Percentiles rank a stretch among this genome's conserved stretches.
phyloP scores from a whole-genome alignment of 2,797 vertebrate genomes.

The Serranus cabrilla region DNA sequence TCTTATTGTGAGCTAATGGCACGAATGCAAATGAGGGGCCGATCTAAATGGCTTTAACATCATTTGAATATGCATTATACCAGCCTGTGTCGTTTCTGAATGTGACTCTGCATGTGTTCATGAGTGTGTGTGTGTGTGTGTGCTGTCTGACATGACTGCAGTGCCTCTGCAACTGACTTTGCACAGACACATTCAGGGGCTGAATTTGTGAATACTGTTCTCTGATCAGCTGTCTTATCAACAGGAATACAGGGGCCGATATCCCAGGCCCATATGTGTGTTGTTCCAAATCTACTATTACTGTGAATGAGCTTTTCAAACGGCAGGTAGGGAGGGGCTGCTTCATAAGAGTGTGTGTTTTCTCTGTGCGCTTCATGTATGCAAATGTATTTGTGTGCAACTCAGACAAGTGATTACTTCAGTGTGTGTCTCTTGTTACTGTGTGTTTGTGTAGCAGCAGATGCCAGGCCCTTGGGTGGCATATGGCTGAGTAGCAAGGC shows the following conservation, averaged over 20 bases:
- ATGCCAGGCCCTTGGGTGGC: constrained; percentile 78
- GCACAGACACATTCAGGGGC: constrained; percentile 55
- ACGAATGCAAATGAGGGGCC: constrained; percentile 68
- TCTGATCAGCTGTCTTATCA: constrained; percentile 73
- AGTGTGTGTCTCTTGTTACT: constrained; percentile 45
- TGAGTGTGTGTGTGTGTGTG: background rate
- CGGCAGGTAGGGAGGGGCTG: constrained; percentile 65
- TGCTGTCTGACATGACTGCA: background rate
- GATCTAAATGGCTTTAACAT: constrained; percentile 76
- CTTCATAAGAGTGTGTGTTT: constrained; percentile 6
- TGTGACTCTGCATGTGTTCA: constrained; percentile 43
- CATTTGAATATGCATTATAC: constrained; percentile 83
- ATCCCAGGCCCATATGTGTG: constrained; percentile 5
- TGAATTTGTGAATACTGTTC: constrained; percentile 76
- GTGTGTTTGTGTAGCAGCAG: constrained; percentile 71
- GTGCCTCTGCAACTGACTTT: background rate
- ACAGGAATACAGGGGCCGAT: constrained; percentile 8
- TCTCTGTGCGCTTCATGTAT: constrained; percentile 9
- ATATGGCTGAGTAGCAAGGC: constrained; percentile 82
- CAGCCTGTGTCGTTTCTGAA: constrained; percentile 14
- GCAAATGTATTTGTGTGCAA: constrained; percentile 26
- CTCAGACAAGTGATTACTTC: constrained; percentile 36
- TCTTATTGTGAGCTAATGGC: constrained; percentile 63
- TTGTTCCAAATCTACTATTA: constrained; percentile 35
- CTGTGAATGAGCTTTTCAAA: constrained; percentile 51